Evolutionary conservation across 2,888 invertebrate species (phyloP), one percentile per base, ranked within the genome.

Genomic region (Allacma fusca): DNA sequence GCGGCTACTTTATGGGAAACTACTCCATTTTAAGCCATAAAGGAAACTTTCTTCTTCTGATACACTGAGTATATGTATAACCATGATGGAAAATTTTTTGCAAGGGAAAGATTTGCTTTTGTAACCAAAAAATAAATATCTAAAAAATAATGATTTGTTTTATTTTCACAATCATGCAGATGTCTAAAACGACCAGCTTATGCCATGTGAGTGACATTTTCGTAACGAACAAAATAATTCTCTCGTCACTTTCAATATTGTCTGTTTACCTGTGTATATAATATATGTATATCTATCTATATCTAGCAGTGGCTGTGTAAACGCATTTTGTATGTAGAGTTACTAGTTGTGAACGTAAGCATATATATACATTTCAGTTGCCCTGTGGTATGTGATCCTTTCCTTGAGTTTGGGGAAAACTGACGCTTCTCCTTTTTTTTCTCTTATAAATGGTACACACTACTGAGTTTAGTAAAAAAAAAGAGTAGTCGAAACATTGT

Each of bases 151-250:
- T 62, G 34, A 26, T 70, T 50, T 70, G 26, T 44, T 50, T 71
- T 76, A 40, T 77, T 79, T 83, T 81, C 59, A 86, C 87, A 88
- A 86, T 87, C 87, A 91, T 91, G 80, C 91, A 94, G 93, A 94
- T 95, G 85, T 94, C 94, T 67, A 91, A 93, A 81, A 92, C 93
- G 81, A 94, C 94, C 81, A 94, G 94, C 86, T 94, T 95, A 87
- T 95, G 86, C 78, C 85, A 86, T 82, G 86, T 86, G 85, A 86
- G 86, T 86, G 77, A 67, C 57, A 62, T 64, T 43, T 40, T 59
- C 57, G 50, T 73, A 64, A 74, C 70, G 26, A 68, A 76, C 72
- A 4, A 21, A 23, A 73, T 13, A 50, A 9, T 16, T 50, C 2
- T 50, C 50, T 50, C 16, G 19, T 50, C n/a, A 50, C 34, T 50